Base-by-base conservation (phyloP, 2,113 vertebrate genomes). In the Maccullochella peelii region DNA sequence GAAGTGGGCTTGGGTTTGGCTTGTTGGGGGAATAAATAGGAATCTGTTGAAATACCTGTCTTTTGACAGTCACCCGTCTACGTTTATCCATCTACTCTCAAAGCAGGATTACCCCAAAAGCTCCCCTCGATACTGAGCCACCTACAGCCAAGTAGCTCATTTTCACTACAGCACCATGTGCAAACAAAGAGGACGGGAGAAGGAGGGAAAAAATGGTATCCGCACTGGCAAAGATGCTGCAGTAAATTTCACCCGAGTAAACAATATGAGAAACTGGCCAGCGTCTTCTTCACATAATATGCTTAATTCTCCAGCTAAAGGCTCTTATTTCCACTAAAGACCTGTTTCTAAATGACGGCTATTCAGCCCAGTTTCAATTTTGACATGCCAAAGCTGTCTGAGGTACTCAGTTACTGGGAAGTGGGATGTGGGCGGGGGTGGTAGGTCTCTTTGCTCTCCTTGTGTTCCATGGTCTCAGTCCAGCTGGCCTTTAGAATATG, bases 401-500 rank as follows among this genome's bases (percentile, higher is more conserved):
- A 87, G 86, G 83, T 89, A 59, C 83, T 90, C 74, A 54, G 88
- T 87, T 82, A 76, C 84, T 80, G 74, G 83, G 85, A 71, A 82
- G 72, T 77, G 81, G 69, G 83, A 83, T 69, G 88, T 88, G 90
- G 91, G 89, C 76, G 88, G 89, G 85, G 81, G 83, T 75, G 71
- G 72, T 67, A 82, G 84, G 81, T 91, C 88, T 90, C 73, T 92
- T 90, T 92, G 87, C 91, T 86, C 83, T 89, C 84, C 90, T 89
- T 90, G 61, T 82, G 88, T 91, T 85, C 82, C 70, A 77, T 91
- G 88, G 87, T 91, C 84, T 94, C 77, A 83, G 89, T 93, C 93
- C 95, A 95, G 92, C 93, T 94, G 94, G 92, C 86, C 93, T 95
- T 94, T 94, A 94, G 90, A 94, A 92, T 94, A 94, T 93, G 94